Conservation (phyloP, 1,140 invertebrate genomes). For the Lamellibrachia luymesi region DNA sequence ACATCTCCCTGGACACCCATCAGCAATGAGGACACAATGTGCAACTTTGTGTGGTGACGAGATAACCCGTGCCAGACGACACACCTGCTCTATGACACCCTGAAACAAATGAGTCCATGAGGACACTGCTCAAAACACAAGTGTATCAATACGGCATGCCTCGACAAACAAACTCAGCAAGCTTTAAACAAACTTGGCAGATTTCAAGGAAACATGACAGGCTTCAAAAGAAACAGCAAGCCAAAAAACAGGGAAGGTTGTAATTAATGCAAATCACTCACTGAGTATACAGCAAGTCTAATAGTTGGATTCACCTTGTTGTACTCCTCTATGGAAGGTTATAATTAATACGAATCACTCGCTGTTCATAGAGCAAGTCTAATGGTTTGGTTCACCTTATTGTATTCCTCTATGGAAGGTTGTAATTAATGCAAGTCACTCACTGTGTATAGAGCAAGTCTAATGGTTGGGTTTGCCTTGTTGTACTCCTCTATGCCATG, state of each 20-base stretch:
- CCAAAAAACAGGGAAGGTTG: background rate
- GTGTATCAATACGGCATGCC: no score
- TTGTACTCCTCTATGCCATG: conserved; percentile 55
- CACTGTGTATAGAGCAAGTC: conserved; percentile 51
- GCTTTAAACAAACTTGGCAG: no score
- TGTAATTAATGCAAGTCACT: conserved; percentile 6
- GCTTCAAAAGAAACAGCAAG: no score
- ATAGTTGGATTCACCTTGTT: conserved; percentile 54
- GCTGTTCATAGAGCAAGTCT: no score
- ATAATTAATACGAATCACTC: no score
- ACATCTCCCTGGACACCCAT: conserved; percentile 49
- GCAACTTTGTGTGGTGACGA: conserved; percentile 53
- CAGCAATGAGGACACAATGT: conserved; percentile 48
- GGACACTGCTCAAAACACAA: no score
- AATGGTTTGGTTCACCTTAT: no score
- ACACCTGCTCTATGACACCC: conserved; percentile 51
- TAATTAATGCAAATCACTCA: conserved; percentile 23
- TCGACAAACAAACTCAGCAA: no score
- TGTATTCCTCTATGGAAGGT: background rate
- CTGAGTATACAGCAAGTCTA: conserved; percentile 51
- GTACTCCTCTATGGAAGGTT: conserved; percentile 46
- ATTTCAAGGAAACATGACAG: no score
- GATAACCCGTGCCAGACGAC: conserved; percentile 47
- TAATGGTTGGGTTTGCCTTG: conserved; percentile 52
- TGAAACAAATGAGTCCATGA: conserved; percentile 26